Conservation (phyloP, 2,797 vertebrate species). For the Tiaroga cobitis region DNA sequence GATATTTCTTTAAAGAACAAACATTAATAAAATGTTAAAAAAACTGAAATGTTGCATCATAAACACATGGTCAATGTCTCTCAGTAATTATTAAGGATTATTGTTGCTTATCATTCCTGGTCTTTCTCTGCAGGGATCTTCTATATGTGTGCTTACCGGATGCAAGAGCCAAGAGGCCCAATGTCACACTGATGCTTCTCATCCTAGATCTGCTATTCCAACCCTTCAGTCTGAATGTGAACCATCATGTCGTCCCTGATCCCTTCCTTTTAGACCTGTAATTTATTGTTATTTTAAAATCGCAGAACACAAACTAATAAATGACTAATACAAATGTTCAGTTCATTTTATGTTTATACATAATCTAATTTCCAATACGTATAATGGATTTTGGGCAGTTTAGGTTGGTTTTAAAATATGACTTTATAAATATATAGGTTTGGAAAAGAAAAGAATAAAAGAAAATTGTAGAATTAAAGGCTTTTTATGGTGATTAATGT, state of each 20-base stretch:
- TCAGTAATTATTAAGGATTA: too few relatives aligned
- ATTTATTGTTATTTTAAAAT: constrained; percentile 53
- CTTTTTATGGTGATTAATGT: not conserved
- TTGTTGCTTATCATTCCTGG: not conserved
- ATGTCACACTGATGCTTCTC: constrained; percentile 73
- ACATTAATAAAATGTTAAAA: too few relatives aligned
- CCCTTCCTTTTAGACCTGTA: constrained; percentile 50
- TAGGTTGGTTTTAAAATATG: not conserved
- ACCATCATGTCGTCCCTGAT: constrained; percentile 46
- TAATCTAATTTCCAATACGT: not conserved
- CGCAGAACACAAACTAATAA: constrained; percentile 67
- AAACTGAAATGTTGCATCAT: too few relatives aligned
- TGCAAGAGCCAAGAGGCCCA: constrained; percentile 81
- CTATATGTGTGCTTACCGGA: constrained; percentile 86
- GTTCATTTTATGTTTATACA: not conserved
- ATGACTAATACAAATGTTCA: constrained; percentile 36
- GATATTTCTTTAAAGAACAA: too few relatives aligned
- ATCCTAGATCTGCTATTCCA: constrained; percentile 34
- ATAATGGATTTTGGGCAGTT: not conserved
- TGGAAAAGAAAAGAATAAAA: not conserved
- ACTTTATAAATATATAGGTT: not conserved
- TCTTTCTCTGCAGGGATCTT: constrained; percentile 77
- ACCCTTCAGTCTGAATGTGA: constrained; percentile 46
- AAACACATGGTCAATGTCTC: too few relatives aligned
- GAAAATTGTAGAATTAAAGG: not conserved